A percentile compares a stretch with the other conserved stretches of the same genome.
Evolutionary conservation across 1,140 invertebrate species (phyloP).

Genomic region (Ceratina australensis): DNA sequence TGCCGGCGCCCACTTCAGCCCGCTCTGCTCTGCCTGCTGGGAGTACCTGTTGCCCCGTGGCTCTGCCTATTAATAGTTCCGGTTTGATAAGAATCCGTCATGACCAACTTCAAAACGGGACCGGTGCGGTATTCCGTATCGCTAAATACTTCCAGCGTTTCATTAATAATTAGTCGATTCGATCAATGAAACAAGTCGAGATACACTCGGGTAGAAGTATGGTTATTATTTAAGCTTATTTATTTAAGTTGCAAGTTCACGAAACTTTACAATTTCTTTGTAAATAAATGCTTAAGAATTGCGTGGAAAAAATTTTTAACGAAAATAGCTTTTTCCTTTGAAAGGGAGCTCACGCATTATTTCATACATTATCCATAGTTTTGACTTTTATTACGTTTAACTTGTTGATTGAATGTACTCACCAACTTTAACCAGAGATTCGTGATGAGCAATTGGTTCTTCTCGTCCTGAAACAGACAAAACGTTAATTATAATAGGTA

Average conservation of each 20-base stretch:
- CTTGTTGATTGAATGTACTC: conserved; percentile 74
- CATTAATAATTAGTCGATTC: too few species aligned
- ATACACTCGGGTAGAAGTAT: too few species aligned
- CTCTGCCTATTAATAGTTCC: conserved; percentile 56
- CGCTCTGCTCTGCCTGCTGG: conserved; percentile 9
- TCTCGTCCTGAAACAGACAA: conserved; percentile 87
- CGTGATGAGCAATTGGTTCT: conserved; percentile 95
- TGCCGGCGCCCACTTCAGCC: conserved; percentile 25
- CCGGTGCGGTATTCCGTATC: background rate
- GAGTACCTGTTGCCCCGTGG: conserved; percentile 59
- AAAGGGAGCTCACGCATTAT: too few species aligned
- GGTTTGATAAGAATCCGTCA: conserved; percentile 53
- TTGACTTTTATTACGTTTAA: too few species aligned
- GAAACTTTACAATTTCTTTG: too few species aligned
- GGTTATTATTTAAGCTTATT: too few species aligned
- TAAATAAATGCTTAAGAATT: too few species aligned
- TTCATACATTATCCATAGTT: too few species aligned
- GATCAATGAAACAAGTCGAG: too few species aligned
- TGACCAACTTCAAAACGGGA: conserved; percentile 29
- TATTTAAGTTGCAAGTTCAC: too few species aligned
- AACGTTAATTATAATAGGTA: background rate
- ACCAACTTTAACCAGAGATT: conserved; percentile 96
- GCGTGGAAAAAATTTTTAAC: too few species aligned
- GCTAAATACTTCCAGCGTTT: background rate
- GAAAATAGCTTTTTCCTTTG: too few species aligned